These are phyloP conservation scores for Thecocarcelia acutangulata DNA, from an alignment of 2,888 invertebrate genomes.

Conservation along the genomic window DNA sequence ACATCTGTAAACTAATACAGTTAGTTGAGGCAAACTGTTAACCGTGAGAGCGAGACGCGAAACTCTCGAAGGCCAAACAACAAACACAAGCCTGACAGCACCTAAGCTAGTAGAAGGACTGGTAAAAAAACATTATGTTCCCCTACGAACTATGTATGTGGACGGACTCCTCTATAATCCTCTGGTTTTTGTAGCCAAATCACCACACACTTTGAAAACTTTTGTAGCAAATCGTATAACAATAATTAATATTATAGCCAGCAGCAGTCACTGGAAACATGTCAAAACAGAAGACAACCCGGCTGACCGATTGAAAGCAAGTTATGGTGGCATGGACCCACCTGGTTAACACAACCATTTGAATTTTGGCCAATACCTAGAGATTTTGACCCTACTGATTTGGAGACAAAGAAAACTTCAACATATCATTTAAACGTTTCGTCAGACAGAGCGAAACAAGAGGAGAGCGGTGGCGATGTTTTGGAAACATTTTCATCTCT, in stretches of 20 bases:
- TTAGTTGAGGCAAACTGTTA: too few species aligned
- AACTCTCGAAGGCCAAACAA: too few species aligned
- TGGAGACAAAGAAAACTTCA: too few species aligned
- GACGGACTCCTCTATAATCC: slow-evolving; percentile 36
- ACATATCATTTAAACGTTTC: too few species aligned
- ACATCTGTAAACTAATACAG: too few species aligned
- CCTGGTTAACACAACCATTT: too few species aligned
- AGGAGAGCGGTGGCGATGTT: neutral
- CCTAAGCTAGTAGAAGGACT: neutral
- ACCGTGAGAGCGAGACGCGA: too few species aligned
- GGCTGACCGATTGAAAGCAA: slow-evolving; percentile 7
- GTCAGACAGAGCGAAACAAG: too few species aligned
- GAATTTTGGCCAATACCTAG: too few species aligned
- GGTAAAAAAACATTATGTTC: neutral
- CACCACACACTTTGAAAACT: slow-evolving; percentile 14
- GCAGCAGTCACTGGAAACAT: slow-evolving; percentile 12
- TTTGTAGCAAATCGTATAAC: slow-evolving; percentile 32
- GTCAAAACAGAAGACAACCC: slow-evolving; percentile 32
- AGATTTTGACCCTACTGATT: too few species aligned
- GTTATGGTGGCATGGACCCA: too few species aligned
- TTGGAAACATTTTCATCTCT: slow-evolving; percentile 33
- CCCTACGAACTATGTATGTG: neutral
- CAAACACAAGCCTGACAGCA: too few species aligned
- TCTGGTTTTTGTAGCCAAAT: slow-evolving; percentile 40
- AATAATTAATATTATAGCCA: neutral